Evolutionary conservation across 2,797 vertebrate species (phyloP).

Genomic region (Enteromius radiatus): DNA sequence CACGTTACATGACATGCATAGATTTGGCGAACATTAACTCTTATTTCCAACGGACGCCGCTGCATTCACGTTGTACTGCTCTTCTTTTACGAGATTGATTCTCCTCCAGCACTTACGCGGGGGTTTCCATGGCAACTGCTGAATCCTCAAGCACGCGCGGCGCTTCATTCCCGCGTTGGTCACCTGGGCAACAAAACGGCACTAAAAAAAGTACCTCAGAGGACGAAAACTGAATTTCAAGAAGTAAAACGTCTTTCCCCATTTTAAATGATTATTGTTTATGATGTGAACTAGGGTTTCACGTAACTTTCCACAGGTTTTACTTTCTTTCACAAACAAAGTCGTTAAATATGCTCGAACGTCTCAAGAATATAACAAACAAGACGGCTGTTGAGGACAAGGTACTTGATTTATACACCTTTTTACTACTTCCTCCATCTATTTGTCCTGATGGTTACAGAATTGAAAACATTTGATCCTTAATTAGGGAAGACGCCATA

Average conservation of each 20-base stretch:
- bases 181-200: background rate
- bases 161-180: constrained; percentile 41
- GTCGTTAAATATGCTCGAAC: background rate
- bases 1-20: background rate
- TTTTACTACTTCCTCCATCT: background rate
- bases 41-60: background rate
- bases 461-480: background rate
- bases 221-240: background rate
- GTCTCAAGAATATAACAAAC: background rate
- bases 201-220: background rate
- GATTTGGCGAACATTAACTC: background rate
- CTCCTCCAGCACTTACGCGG: background rate
- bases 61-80: background rate
- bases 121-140: constrained; percentile 55
- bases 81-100: background rate
- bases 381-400: background rate
- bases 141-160: constrained; percentile 13
- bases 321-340: background rate
- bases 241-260: background rate
- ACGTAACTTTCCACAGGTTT: background rate
- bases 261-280: too few species aligned
- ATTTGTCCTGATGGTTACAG: background rate
- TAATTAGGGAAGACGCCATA: too few species aligned
- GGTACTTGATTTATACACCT: background rate
- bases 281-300: background rate